Percentiles rank a stretch among this genome's conserved stretches.
These are phyloP conservation scores for Callimorpha dominula DNA, from an alignment of 2,888 invertebrate genomes.

Conservation along the genomic window DNA sequence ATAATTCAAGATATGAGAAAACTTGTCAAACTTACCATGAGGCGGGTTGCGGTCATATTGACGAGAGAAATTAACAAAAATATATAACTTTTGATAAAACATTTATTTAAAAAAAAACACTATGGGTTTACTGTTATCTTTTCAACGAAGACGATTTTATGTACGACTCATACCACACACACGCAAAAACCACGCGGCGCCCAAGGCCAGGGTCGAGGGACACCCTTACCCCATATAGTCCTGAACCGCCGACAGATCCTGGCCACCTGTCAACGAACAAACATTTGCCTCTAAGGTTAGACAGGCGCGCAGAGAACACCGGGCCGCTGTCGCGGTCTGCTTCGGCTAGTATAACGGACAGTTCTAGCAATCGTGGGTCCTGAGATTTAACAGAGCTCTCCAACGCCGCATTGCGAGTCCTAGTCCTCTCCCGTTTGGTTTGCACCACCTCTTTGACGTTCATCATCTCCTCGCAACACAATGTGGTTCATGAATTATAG, in stretches of 20 bases:
- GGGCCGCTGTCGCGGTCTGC: too few species aligned
- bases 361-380: too few species aligned
- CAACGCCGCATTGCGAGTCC: too few species aligned
- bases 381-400: too few species aligned
- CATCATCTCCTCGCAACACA: too few species aligned
- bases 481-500: too few species aligned
- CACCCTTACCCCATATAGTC: too few species aligned
- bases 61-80: background rate
- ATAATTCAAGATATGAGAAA: background rate
- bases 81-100: too few species aligned
- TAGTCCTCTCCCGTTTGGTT: too few species aligned
- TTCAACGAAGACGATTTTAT: background rate
- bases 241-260: background rate
- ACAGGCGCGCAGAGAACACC: background rate
- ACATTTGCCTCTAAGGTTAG: background rate
- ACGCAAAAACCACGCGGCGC: background rate
- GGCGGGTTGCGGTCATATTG: background rate
- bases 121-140: background rate
- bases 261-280: background rate
- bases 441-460: too few species aligned
- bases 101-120: too few species aligned
- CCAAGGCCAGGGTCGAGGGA: too few species aligned
- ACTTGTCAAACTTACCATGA: background rate
- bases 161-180: background rate
- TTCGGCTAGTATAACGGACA: background rate